Evolutionary conservation across 2,888 invertebrate genomes (phyloP).

Genomic region (Pyralis farinalis): DNA sequence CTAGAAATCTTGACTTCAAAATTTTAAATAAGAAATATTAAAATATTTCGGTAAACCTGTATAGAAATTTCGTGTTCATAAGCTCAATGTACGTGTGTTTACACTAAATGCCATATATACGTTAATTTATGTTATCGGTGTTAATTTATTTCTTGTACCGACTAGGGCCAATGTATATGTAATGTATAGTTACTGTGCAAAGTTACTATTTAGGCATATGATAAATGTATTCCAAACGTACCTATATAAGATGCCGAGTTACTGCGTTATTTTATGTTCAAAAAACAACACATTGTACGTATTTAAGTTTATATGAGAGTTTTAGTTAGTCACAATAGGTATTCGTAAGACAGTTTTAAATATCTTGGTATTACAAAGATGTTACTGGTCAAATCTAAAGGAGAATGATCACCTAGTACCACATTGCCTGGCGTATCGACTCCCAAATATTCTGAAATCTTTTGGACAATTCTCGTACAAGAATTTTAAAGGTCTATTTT

Average conservation of each 20-base stretch:
- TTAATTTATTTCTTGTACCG: neutral
- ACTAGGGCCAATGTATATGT: neutral
- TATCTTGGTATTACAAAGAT: no score
- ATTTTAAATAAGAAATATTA: neutral
- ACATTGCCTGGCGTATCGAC: no score
- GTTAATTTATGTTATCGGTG: neutral
- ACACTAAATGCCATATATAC: neutral
- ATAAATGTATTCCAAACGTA: no score
- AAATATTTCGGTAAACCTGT: neutral
- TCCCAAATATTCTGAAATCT: no score
- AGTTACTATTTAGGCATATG: neutral
- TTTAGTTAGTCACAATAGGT: neutral
- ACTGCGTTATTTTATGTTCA: neutral
- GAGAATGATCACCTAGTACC: no score
- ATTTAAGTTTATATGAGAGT: neutral
- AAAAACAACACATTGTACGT: neutral
- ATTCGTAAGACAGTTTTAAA: no score
- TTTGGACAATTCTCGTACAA: no score
- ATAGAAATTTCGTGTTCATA: neutral
- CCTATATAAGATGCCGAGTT: no score
- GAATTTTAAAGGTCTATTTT: no score
- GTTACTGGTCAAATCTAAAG: no score
- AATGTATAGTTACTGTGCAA: neutral
- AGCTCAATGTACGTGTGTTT: neutral
- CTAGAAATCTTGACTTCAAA: conserved; percentile 1